Evolutionary conservation across 2,797 vertebrate species (phyloP), one percentile per base, ranked within the genome.

Genomic region (Orientallactaga sibirica): DNA sequence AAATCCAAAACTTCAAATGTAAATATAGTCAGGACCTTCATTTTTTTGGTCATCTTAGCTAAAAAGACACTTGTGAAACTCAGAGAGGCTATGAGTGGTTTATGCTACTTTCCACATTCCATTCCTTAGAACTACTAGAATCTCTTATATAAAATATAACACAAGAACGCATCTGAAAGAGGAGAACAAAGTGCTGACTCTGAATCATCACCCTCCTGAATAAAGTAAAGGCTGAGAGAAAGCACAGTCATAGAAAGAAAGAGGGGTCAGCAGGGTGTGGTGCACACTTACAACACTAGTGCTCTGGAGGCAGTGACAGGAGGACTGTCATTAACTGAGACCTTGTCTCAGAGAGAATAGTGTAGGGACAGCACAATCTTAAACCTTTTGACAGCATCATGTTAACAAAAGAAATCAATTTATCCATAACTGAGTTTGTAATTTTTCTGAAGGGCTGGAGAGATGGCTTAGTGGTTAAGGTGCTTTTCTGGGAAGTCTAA

Each of bases 41-140:
- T 95, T 27, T 79, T 86, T 74, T 77, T 71, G 64, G 27, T 61
- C 73, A 92, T 92, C 61, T 66, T 52, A 85, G n/a, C 27, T 85
- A 70, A 88, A 96, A 92, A 90, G 43, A 76, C 37, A 93, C 85
- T 5, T 93, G 33, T 66, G 62, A 86, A 86, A 86, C n/a, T 29
- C 27, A 29, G 33, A 83, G 43, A 27, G 29, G 58, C 18, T 74
- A 19, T 43, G 20, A 92, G 12, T 81, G 55, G 29, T 24, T 82
- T 91, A 68, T 5, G 48, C 55, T 18, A 73, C 18, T 58, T 29
- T 70, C 55, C 4, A 29, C 33, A 73, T 24, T 80, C 43, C n/a
- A 80, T 90, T 61, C 80, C 73, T 37, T 62, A 33, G 48, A 94
- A 55, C 74, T 61, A 90, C 80, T 41, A 4, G 37, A 9, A 89